A percentile compares a stretch with the other conserved stretches of the same genome.
phyloP scores from a whole-genome alignment of 2,888 invertebrate genomes.

The Yponomeuta evonymella region DNA sequence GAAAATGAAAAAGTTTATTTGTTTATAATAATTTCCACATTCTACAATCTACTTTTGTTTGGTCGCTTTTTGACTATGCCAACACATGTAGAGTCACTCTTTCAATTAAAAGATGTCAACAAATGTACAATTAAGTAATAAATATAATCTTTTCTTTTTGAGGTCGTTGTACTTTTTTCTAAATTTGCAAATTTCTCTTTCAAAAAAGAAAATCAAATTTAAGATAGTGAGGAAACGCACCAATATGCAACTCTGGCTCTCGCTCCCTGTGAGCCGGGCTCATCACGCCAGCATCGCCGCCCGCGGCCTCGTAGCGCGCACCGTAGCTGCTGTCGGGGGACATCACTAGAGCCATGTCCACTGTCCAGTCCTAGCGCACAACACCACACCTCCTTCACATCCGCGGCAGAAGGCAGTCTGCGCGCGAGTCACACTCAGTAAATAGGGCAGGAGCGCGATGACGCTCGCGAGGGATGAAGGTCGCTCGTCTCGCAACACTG shows the following conservation, averaged over 20 bases:
- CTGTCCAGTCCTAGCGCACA: slow-evolving; percentile 48
- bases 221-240: slow-evolving; percentile 47
- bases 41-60: no score
- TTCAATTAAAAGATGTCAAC: not conserved
- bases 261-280: slow-evolving; percentile 64
- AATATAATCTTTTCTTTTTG: no score
- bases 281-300: slow-evolving; percentile 67
- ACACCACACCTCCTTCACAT: slow-evolving; percentile 61
- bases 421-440: slow-evolving; percentile 43
- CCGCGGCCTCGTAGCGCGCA: slow-evolving; percentile 72
- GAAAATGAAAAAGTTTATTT: no score
- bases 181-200: no score
- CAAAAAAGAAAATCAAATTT: no score
- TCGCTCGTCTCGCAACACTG: slow-evolving; percentile 47
- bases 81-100: not conserved
- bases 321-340: slow-evolving; percentile 81
- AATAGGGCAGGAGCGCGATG: slow-evolving; percentile 60
- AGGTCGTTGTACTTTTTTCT: no score
- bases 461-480: slow-evolving; percentile 68
- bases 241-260: slow-evolving; percentile 84
- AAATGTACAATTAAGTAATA: no score
- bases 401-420: slow-evolving; percentile 26
- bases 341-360: slow-evolving; percentile 75
- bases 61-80: not conserved
- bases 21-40: no score